These are phyloP conservation scores for Solenopsis fugax DNA, from an alignment of 1,140 invertebrate genomes.

Conservation along the genomic window DNA sequence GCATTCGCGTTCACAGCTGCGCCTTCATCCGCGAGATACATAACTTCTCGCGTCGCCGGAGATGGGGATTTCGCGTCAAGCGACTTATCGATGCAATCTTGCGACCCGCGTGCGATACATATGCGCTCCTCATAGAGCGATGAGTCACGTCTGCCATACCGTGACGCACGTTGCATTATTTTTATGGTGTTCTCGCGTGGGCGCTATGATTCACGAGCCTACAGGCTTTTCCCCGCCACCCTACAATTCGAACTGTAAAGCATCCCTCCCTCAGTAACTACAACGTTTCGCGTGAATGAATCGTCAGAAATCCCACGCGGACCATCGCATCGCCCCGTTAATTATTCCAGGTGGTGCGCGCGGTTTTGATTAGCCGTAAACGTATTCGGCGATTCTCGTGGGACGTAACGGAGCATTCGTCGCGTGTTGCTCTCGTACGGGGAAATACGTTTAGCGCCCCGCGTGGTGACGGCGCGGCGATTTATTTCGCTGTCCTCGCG, in stretches of 20 bases:
- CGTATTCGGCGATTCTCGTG: constrained; percentile 62
- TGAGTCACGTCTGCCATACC: constrained; percentile 73
- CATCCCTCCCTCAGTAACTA: not conserved
- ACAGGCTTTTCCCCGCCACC: constrained; percentile 63
- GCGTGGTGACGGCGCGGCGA: constrained; percentile 9
- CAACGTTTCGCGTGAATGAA: constrained; percentile 48
- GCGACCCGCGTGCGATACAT: constrained; percentile 60
- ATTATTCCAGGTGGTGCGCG: constrained; percentile 53
- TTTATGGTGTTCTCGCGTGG: constrained; percentile 80
- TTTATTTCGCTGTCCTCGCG: constrained; percentile 35
- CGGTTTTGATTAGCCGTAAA: constrained; percentile 69
- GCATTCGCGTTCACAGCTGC: not conserved
- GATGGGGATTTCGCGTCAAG: constrained; percentile 29
- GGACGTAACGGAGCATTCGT: constrained; percentile 13
- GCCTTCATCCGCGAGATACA: constrained; percentile 13
- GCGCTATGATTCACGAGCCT: constrained; percentile 76
- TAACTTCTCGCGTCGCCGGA: not conserved
- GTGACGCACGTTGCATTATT: constrained; percentile 77
- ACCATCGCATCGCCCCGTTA: constrained; percentile 44
- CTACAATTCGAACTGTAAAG: constrained; percentile 31
- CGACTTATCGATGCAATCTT: constrained; percentile 67
- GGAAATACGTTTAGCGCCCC: not conserved
- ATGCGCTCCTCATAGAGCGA: constrained; percentile 37
- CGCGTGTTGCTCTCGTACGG: constrained; percentile 6
- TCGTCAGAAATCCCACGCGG: constrained; percentile 68